Evolutionary conservation across 37 sponge, comb jelly and placozoan species (phyloP), one percentile per base, ranked within the genome.

Genomic region (Dysidea cf. avara): DNA sequence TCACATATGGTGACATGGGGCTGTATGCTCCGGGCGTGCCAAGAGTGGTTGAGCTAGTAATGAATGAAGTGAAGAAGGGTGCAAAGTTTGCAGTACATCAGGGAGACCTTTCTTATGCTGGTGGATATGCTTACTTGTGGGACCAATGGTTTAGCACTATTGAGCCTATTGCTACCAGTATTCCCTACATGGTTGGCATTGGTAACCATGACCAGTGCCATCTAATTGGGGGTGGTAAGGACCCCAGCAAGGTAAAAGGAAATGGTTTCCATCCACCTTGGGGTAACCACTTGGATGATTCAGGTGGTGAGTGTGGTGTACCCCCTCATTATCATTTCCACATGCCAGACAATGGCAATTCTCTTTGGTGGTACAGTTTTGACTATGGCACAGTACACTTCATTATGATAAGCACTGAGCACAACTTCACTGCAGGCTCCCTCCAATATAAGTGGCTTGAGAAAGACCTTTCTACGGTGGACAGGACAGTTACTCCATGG

Each of bases 321-420:
- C 87, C 87, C 12, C 34, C 67, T 17, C 65, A 24, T 21, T 34
- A 85, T 58, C 73, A 79, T 31, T 85, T 76, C 32, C 76, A 76
- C 61, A 65, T 75, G 71, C 87, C 87, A 30, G 87, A 75, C 43
- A 88, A 78, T 53, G 87, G 87, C 25, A 75, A 86, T 65, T 22
- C 26, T 18, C 57, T 79, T 51, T 89, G 72, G 62, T 89, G 90
- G 90, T 89, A 89, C 72, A 80, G 81, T 62, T 84, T 81, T 54
- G 69, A 90, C 48, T 84, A 90, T 75, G 85, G 85, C 13, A 25
- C 69, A 18, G 78, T 76, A 0, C 90, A 90, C 71, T 76, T 83
- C 7, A 20, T 64, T 1, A 12, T 59, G 55, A 74, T 83, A n/a
- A 81, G 82, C 57, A 80, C 85, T 18, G 90, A 90, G 30, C 81